phyloP scores from a whole-genome alignment of 2,888 invertebrate genomes.

The Thelaira solivaga region DNA sequence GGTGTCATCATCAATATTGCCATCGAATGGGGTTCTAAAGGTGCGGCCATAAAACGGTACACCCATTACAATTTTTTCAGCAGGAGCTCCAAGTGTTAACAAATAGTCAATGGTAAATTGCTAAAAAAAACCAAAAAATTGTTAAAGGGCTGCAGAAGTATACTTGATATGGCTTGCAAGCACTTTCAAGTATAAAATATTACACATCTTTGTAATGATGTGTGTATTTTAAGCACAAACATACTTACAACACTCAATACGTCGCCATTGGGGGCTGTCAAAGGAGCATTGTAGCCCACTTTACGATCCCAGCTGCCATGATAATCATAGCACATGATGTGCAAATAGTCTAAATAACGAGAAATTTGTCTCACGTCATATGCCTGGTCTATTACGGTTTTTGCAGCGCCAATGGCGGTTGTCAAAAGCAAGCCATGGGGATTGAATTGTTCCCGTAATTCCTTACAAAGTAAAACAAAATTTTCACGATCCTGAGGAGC shows the following conservation, averaged over 20 bases:
- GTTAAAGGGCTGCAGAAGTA: no score
- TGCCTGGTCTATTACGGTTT: constrained; percentile 84
- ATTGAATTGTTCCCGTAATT: constrained; percentile 84
- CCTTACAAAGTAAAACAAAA: constrained; percentile 87
- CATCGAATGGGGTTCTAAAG: constrained; percentile 78
- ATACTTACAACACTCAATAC: constrained; percentile 83
- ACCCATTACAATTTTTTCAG: constrained; percentile 88
- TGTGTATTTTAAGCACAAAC: no score
- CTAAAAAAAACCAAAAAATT: constrained; percentile 77
- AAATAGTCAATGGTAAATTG: constrained; percentile 87
- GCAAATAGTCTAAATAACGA: constrained; percentile 83
- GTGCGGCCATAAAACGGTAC: constrained; percentile 90
- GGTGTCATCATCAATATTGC: constrained; percentile 76
- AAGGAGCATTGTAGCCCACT: constrained; percentile 88
- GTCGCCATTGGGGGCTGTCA: constrained; percentile 78
- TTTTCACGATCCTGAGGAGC: constrained; percentile 85
- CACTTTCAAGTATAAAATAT: no score
- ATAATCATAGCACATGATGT: constrained; percentile 94
- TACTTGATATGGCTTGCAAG: no score
- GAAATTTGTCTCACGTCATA: constrained; percentile 86
- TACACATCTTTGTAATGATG: no score
- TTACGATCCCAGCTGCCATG: constrained; percentile 89
- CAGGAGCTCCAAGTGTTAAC: constrained; percentile 84
- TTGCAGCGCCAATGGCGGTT: constrained; percentile 89
- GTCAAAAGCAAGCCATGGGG: constrained; percentile 84